These are phyloP conservation scores for Mesocentrotus franciscanus DNA, from an alignment of 53 echinoderm and acorn worm genomes.

Conservation along the genomic window DNA sequence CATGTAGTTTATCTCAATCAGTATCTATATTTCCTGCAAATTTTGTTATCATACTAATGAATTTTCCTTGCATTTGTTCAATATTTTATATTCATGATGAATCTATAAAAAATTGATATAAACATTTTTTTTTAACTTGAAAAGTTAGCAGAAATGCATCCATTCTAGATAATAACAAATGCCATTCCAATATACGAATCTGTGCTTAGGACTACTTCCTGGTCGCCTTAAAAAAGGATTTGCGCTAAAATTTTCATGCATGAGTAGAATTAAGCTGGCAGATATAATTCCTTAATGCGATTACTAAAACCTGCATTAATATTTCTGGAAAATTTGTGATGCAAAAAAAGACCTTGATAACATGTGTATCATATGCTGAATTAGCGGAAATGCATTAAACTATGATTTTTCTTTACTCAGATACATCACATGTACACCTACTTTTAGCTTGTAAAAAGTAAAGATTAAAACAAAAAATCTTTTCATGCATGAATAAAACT, in stretches of 20 bases:
- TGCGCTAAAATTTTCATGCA: not conserved
- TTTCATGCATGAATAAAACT: not conserved
- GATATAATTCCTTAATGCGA: not conserved
- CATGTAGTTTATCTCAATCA: no score
- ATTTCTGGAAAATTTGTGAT: not conserved
- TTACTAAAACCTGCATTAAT: not conserved
- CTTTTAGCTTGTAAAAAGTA: not conserved
- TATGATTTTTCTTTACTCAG: not conserved
- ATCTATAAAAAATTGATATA: no score
- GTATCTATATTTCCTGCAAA: no score
- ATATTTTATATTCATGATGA: no score
- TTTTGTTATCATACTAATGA: no score
- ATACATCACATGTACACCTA: not conserved
- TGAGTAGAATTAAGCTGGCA: not conserved
- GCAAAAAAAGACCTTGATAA: not conserved
- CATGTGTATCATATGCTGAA: not conserved
- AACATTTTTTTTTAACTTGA: no score
- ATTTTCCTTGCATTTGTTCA: no score
- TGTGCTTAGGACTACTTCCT: no score
- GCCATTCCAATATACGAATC: no score
- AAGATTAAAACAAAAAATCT: not conserved
- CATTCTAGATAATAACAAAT: no score
- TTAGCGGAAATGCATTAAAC: not conserved
- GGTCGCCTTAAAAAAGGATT: no score
- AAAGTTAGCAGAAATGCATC: no score